Evolutionary conservation across 2,113 vertebrate genomes (phyloP), one percentile per base, ranked within the genome.

Genomic region (Phasianus colchicus): DNA sequence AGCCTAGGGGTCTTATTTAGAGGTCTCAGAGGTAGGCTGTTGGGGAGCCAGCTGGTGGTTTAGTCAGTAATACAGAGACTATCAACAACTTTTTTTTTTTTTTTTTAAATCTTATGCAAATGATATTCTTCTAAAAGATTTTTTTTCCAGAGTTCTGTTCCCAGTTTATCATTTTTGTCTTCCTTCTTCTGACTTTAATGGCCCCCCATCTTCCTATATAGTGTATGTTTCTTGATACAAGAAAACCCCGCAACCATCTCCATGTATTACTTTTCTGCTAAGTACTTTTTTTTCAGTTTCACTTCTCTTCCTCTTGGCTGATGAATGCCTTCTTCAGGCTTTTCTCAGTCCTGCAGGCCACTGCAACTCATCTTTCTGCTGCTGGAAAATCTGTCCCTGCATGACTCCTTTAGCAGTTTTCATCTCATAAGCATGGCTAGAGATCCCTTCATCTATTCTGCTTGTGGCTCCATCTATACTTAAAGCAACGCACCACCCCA

Each of bases 321-420:
- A 27, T 66, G 27, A 83, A 87, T 73, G 36, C 42, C 29, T 67
- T 64, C 45, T 71, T 30, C 29, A 69, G 50, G 50, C 65, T 32
- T 83, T 92, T 60, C 15, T 65, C 11, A 47, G 27, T 92, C 61
- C 43, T 88, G 20, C 1, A 2, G 19, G 71, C 92, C 32, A 40
- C 42, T 42, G 29, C 61, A 74, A 15, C 29, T 93, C 24, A 27
- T 73, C 55, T 73, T 89, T 54, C 48, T 89, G 66, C 30, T 65
- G 12, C 34, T 65, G 72, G 65, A 95, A 86, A 43, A 47, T 91
- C 48, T 18, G 16, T 71, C 72, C 66, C 38, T 78, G 32, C 20
- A 3, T 42, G 24, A 77, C 18, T 22, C 83, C 74, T 93, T 76
- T 8, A 67, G 69, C 18, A 74, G 34, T 34, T 78, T 93, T 93